Conservation (phyloP, 2,113 vertebrate species). For the Prolemur simus region DNA sequence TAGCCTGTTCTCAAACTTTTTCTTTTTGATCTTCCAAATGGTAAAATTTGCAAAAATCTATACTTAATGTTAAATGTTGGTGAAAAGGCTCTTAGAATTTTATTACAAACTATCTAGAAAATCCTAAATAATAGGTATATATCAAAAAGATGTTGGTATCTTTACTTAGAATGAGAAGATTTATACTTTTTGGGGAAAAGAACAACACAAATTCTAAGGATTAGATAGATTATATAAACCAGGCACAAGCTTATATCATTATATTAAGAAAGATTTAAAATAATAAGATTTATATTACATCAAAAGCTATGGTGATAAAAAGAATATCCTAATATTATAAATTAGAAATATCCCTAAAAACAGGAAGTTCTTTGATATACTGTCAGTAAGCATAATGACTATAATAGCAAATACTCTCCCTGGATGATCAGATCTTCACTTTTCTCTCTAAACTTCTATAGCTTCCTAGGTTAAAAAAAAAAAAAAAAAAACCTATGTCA, state of each 20-base stretch:
- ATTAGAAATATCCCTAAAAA: not conserved
- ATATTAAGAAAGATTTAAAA: not conserved
- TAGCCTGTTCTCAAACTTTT: not conserved
- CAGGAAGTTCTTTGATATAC: not conserved
- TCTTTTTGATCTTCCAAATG: not conserved
- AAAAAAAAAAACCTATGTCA: not conserved
- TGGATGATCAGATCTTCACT: not conserved
- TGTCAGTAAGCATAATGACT: not conserved
- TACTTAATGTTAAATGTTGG: not conserved
- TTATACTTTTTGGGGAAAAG: not conserved
- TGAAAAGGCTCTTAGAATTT: not conserved
- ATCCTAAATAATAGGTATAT: not conserved
- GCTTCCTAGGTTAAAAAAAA: not conserved
- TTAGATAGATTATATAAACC: not conserved
- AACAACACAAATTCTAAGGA: not conserved
- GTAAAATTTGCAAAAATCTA: not conserved
- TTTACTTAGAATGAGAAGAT: not conserved
- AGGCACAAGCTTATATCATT: not conserved
- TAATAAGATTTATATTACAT: not conserved
- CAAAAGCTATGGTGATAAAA: not conserved
- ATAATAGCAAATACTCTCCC: not conserved
- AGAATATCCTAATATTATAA: not conserved
- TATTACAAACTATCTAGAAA: not conserved
- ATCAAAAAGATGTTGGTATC: not conserved
- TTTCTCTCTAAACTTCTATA: not conserved